phyloP scores from a whole-genome alignment of 2,113 vertebrate species.

The Saccopteryx bilineata region DNA sequence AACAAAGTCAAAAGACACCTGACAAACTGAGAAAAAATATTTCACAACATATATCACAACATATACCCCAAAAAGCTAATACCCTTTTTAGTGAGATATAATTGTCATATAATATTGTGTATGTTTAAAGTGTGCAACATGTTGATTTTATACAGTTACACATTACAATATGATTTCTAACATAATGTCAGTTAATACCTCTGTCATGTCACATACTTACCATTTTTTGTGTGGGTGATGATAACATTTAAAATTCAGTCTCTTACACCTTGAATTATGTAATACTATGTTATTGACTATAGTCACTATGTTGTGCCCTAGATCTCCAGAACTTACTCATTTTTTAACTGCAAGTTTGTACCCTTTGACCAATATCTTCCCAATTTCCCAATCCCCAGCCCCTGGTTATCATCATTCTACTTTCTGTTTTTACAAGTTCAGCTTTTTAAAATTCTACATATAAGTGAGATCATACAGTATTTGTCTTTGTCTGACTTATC shows the following conservation, averaged over 20 bases:
- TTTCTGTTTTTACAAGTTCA: neutral
- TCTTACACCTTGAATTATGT: neutral
- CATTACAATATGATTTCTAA: neutral
- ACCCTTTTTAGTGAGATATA: neutral
- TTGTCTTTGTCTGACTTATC: neutral
- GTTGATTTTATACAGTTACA: neutral
- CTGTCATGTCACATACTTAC: neutral
- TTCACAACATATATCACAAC: neutral
- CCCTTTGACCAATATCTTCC: neutral
- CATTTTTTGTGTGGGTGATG: neutral
- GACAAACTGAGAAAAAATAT: neutral
- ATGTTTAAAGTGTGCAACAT: neutral
- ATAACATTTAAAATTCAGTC: neutral
- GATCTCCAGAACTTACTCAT: neutral
- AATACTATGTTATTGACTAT: neutral
- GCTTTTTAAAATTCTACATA: neutral
- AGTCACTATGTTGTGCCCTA: neutral
- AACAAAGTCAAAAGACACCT: neutral
- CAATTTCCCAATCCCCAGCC: neutral
- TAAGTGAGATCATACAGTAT: neutral
- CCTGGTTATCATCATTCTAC: neutral
- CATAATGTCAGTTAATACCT: neutral
- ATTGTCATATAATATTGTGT: neutral
- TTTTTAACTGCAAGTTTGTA: neutral
- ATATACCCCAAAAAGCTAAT: neutral